Evolutionary conservation across 2,113 vertebrate genomes (phyloP).

Genomic region (Chitala chitala): DNA sequence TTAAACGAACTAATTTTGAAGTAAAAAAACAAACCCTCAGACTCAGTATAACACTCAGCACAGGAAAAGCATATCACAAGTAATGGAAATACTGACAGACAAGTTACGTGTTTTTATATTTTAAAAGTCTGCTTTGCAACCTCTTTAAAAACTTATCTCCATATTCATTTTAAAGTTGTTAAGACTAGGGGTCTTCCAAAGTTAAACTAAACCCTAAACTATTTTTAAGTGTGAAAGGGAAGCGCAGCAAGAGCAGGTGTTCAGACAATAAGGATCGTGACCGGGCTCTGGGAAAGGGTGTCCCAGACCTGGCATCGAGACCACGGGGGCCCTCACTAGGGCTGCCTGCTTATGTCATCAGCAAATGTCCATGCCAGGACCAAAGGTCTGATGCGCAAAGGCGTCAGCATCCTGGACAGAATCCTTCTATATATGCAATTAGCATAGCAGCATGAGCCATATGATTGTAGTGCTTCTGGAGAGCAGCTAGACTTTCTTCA

Average conservation of each 20-base stretch:
- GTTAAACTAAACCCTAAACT: slow-evolving; percentile 11
- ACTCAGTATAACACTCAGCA: too few relatives aligned
- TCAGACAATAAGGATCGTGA: slow-evolving; percentile 4
- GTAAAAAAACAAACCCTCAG: too few relatives aligned
- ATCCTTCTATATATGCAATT: slow-evolving; percentile 19
- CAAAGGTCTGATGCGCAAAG: slow-evolving; percentile 2
- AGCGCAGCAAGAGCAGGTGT: slow-evolving; percentile 4
- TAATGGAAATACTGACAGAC: too few relatives aligned
- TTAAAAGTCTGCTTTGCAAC: neutral
- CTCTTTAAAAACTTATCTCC: neutral
- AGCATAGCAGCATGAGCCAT: slow-evolving; percentile 14
- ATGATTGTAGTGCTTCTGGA: neutral
- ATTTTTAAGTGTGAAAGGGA: slow-evolving; percentile 17
- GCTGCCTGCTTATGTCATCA: slow-evolving; percentile 7
- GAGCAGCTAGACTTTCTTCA: neutral
- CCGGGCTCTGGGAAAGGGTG: neutral
- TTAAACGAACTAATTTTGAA: too few relatives aligned
- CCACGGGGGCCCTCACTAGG: neutral
- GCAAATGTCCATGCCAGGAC: slow-evolving; percentile 9
- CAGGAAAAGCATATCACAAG: too few relatives aligned
- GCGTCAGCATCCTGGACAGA: slow-evolving; percentile 1
- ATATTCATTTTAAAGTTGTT: neutral
- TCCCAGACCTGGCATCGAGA: slow-evolving; percentile 2
- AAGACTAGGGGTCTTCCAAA: slow-evolving; percentile 1
- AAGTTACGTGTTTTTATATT: neutral